Base-by-base conservation (phyloP, 1,140 invertebrate species). In the Habropoda laboriosa region DNA sequence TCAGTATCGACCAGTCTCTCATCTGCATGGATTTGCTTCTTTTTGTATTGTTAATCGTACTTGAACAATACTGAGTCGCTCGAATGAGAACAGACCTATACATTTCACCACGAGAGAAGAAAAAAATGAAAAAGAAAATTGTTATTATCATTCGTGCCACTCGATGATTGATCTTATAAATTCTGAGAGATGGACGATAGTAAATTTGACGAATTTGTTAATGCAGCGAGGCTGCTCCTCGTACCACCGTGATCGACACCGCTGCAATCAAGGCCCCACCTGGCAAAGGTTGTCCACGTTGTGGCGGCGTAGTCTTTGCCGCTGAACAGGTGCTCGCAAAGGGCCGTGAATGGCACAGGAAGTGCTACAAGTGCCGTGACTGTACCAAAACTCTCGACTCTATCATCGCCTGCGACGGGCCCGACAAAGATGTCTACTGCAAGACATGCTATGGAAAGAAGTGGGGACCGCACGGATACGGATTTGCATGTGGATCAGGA, bases 311-410 rank as follows among this genome's bases (percentile, higher is more conserved):
- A 3, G 98, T 98, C 1, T 98, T 97, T 90, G 97, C 97, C 57
- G 97, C 97, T 64, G 98, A 98, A 91, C 96, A 97, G 92, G 97
- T 98, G 57, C 93, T 98, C 32, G 97, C 97, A 47, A 97, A 97
- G 90, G 95, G 96, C 73, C 95, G 97, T 89, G 98, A 98, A 93
- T 99, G 98, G 98, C 98, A 97, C 94, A 96, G 98, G 94, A 99
- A 99, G 93, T 99, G 98, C 94, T 99, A 98, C 94, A 99, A 99
- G 92, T 99, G 98, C 93, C 96, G 94, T 91, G 97, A 97, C 86
- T 99, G 98, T 93, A 96, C 96, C 86, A 98, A 98, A 89, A 97
- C 96, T 30, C 94, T 99, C 64, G 98, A 99, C 90, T 99, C 98
- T 27, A 98, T 98, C 89, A 97, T 97, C 85, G 98, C 97, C 83